phyloP scores from a whole-genome alignment of 2,888 invertebrate species.

The Macrophya alboannulata region DNA sequence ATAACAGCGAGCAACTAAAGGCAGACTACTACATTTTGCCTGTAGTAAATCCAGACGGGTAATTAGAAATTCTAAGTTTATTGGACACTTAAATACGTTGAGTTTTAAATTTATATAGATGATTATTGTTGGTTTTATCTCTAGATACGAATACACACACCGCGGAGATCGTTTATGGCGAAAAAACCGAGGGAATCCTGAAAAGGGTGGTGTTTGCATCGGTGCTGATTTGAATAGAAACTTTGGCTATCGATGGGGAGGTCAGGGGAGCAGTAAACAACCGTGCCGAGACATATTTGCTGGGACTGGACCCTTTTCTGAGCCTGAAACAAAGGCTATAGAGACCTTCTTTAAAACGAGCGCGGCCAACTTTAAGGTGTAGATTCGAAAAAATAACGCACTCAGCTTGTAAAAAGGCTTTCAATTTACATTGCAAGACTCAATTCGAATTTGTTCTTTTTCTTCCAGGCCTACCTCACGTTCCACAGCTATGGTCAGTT shows the following conservation, averaged over 20 bases:
- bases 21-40: slow-evolving; percentile 87
- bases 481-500: slow-evolving; percentile 95
- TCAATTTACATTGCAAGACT: background rate
- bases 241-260: slow-evolving; percentile 94
- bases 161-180: slow-evolving; percentile 92
- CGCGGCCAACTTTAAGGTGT: slow-evolving; percentile 78
- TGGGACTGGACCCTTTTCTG: slow-evolving; percentile 91
- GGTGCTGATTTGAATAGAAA: slow-evolving; percentile 94
- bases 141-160: slow-evolving; percentile 93
- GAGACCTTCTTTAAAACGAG: slow-evolving; percentile 81
- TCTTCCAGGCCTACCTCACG: slow-evolving; percentile 87
- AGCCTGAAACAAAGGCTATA: slow-evolving; percentile 91
- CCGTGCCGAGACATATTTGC: slow-evolving; percentile 92
- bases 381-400: slow-evolving; percentile 22
- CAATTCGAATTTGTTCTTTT: slow-evolving; percentile 41
- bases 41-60: slow-evolving; percentile 89
- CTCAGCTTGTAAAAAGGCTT: background rate
- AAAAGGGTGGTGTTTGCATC: slow-evolving; percentile 84
- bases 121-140: background rate
- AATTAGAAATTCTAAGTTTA: slow-evolving; percentile 67
- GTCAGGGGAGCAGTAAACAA: slow-evolving; percentile 91
- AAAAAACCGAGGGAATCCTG: slow-evolving; percentile 85
- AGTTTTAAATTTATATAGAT: slow-evolving; percentile 1
- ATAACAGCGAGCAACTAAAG: slow-evolving; percentile 86
- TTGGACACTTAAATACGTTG: background rate